phyloP scores from a whole-genome alignment of 2,797 vertebrate species.

The Cichlasoma orientale region DNA sequence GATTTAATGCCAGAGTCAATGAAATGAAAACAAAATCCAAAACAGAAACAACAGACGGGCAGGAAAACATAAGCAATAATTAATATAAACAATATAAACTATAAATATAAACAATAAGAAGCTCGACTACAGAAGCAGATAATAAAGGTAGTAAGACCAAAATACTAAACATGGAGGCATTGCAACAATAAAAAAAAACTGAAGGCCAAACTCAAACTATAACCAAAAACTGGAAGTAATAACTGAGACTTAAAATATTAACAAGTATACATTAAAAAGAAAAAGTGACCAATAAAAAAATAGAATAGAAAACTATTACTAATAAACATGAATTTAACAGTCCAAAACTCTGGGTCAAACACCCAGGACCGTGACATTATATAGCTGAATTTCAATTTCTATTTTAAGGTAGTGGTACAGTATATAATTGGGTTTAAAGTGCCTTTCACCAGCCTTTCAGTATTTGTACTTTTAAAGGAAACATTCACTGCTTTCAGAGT shows the following conservation, averaged over 20 bases:
- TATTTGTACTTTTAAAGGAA: background rate
- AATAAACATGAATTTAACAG: background rate
- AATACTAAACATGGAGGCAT: background rate
- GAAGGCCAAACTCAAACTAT: background rate
- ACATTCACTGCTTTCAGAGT: constrained; percentile 6
- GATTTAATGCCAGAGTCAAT: background rate
- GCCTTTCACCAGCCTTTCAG: background rate
- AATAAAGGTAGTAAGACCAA: background rate
- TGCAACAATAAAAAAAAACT: background rate
- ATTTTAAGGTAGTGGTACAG: background rate
- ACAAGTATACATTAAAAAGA: no score
- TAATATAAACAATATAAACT: no score
- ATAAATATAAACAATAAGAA: background rate
- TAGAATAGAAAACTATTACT: no score
- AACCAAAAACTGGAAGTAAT: background rate
- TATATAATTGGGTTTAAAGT: background rate
- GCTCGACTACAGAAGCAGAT: background rate
- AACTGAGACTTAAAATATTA: background rate
- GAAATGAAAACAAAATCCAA: background rate
- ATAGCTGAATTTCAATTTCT: background rate
- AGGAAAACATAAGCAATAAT: background rate
- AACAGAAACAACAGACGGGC: background rate
- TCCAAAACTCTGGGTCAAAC: background rate
- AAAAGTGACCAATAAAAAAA: no score
- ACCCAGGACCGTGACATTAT: background rate